A percentile compares a stretch with the other conserved stretches of the same genome.
These are phyloP conservation scores for Meandrusa payeni DNA, from an alignment of 2,888 invertebrate genomes.

Conservation along the genomic window DNA sequence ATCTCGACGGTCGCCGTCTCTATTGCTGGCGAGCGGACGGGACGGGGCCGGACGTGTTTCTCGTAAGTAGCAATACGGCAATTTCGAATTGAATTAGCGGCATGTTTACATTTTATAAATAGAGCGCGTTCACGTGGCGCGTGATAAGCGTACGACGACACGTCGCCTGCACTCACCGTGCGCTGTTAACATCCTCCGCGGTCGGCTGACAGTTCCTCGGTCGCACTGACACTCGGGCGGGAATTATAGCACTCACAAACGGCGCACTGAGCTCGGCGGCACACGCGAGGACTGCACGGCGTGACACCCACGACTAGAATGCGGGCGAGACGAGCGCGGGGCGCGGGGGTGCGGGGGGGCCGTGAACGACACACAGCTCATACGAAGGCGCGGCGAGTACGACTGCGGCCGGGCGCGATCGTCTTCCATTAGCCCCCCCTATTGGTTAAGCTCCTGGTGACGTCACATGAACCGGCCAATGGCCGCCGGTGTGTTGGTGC, in stretches of 20 bases:
- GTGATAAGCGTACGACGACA: slow-evolving; percentile 60
- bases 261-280: slow-evolving; percentile 75
- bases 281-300: slow-evolving; percentile 79
- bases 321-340: slow-evolving; percentile 71
- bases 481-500: slow-evolving; percentile 45
- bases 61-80: slow-evolving; percentile 56
- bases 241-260: slow-evolving; percentile 76
- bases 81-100: slow-evolving; percentile 70
- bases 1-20: slow-evolving; percentile 67
- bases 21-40: slow-evolving; percentile 59
- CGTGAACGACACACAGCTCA: slow-evolving; percentile 70
- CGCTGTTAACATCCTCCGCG: slow-evolving; percentile 80
- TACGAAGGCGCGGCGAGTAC: slow-evolving; percentile 76
- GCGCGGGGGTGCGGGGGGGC: slow-evolving; percentile 53
- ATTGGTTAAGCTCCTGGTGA: slow-evolving; percentile 67
- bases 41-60: slow-evolving; percentile 55
- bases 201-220: slow-evolving; percentile 64
- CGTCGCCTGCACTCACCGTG: slow-evolving; percentile 70
- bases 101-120: slow-evolving; percentile 78
- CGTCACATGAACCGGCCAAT: slow-evolving; percentile 68
- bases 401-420: slow-evolving; percentile 72
- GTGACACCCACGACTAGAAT: slow-evolving; percentile 80
- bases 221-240: slow-evolving; percentile 77
- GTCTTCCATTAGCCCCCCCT: slow-evolving; percentile 45
- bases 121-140: slow-evolving; percentile 75